These are phyloP conservation scores for Anagyrus pseudococci DNA, from an alignment of 2,888 invertebrate genomes.

Conservation along the genomic window DNA sequence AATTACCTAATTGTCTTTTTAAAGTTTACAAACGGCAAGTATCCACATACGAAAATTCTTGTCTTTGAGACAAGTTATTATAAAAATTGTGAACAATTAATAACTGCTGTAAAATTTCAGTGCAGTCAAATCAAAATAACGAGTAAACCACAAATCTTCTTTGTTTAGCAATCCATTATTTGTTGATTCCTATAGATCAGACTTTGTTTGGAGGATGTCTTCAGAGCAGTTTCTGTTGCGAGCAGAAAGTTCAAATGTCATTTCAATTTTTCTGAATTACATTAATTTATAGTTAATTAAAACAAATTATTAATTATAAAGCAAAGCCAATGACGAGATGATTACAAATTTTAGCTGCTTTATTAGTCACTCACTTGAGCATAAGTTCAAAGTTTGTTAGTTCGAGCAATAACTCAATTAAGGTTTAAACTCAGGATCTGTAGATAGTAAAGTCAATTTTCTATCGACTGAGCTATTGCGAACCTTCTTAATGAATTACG, in stretches of 20 bases:
- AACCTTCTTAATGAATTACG: no score
- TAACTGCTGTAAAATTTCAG: not conserved
- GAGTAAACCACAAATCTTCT: conserved; percentile 5
- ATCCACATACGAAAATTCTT: conserved; percentile 14
- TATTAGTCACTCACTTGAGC: conserved; percentile 22
- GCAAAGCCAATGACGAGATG: conserved; percentile 24
- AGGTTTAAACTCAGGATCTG: no score
- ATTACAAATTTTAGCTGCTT: conserved; percentile 18
- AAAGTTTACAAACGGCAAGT: not conserved
- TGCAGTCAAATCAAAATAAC: conserved; percentile 5
- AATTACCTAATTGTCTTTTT: not conserved
- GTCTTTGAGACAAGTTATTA: conserved; percentile 8
- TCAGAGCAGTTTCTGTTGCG: conserved; percentile 55
- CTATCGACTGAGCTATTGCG: no score
- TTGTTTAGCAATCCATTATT: conserved; percentile 1
- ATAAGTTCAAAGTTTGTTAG: no score
- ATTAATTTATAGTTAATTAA: conserved; percentile 1
- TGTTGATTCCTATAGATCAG: conserved; percentile 45
- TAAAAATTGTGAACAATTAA: conserved; percentile 5
- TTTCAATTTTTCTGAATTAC: conserved; percentile 10
- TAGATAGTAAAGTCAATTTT: conserved; percentile 2
- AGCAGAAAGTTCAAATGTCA: conserved; percentile 26
- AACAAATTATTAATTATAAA: conserved; percentile 15
- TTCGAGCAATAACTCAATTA: no score
- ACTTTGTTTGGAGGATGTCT: conserved; percentile 54